Evolutionary conservation across 2,888 invertebrate species (phyloP).

Genomic region (Pandemis corylana): DNA sequence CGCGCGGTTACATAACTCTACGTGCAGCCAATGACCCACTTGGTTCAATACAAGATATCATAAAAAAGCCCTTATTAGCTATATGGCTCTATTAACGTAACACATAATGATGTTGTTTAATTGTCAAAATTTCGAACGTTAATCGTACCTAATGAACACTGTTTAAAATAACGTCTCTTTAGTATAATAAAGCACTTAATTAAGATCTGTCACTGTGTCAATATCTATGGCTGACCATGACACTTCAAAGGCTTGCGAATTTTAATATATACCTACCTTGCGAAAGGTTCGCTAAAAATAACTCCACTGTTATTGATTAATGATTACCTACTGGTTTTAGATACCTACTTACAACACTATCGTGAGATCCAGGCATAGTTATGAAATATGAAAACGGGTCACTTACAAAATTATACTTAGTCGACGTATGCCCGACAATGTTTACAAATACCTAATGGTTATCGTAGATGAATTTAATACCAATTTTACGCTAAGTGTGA

Average conservation of each 20-base stretch:
- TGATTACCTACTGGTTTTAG: neutral
- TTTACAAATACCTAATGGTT: too few relatives aligned
- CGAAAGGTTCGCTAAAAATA: neutral
- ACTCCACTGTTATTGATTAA: neutral
- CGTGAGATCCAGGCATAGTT: too few relatives aligned
- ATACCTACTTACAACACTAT: too few relatives aligned
- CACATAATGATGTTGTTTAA: neutral
- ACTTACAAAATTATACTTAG: too few relatives aligned
- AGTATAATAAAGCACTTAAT: neutral
- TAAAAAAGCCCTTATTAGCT: constrained; percentile 50
- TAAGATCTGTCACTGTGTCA: neutral
- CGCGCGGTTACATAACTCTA: constrained; percentile 71
- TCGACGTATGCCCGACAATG: too few relatives aligned
- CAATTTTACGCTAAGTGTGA: too few relatives aligned
- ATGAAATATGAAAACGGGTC: too few relatives aligned
- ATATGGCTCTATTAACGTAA: neutral
- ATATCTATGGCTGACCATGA: neutral
- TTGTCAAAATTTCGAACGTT: neutral
- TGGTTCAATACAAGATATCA: constrained; percentile 66
- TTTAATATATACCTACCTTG: neutral
- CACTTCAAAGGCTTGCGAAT: neutral
- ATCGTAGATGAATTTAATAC: too few relatives aligned
- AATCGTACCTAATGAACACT: neutral
- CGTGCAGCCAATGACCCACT: constrained; percentile 82
- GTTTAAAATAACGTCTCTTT: neutral